Base-by-base conservation (phyloP, 2,797 vertebrate genomes). In the Cyclopterus lumpus region DNA sequence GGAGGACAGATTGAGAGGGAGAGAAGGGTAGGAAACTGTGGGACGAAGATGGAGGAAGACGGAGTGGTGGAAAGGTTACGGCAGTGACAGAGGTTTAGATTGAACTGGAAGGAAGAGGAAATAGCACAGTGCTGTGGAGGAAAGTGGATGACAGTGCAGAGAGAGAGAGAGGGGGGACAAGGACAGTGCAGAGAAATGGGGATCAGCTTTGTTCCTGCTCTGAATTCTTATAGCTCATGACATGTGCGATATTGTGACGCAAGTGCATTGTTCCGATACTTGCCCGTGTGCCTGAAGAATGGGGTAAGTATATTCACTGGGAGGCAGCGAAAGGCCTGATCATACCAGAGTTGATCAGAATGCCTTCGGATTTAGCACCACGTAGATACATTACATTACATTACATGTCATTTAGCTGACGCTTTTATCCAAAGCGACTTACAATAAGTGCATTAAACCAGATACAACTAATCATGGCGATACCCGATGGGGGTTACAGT, bases 31-130 rank as follows among this genome's bases (percentile, higher is more conserved):
- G 73, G 65, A 46, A 73, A 63, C 38, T 4, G 63, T 71, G 73
- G 85, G 22, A 80, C 53, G 73, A 81, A 68, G 82, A 79, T 5
- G 30, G 74, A 82, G 73, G 73, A 80, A 77, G 90, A 91, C 79
- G 80, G 83, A 91, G 86, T 32, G 69, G 73, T 77, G 67, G 61
- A 80, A 80, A 85, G 81, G 87, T 89, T 86, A 87, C 72, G 60
- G 64, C 51, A 5, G 67, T 80, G 89, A 87, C 79, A 86, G 75
- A 78, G 85, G 86, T 84, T 73, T 62, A 86, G 92, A 95, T 88
- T 92, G 91, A 93, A 86, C 83, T 86, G 86, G 87, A 81, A 59
- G 75, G 67, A 84, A 68, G 77, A 86, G 89, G 89, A 92, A 90
- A 89, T 90, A 69, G 88, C 78, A 59, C 15, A 53, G 69, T 76